phyloP scores from a whole-genome alignment of 2,113 vertebrate genomes.

The Cebus imitator region DNA sequence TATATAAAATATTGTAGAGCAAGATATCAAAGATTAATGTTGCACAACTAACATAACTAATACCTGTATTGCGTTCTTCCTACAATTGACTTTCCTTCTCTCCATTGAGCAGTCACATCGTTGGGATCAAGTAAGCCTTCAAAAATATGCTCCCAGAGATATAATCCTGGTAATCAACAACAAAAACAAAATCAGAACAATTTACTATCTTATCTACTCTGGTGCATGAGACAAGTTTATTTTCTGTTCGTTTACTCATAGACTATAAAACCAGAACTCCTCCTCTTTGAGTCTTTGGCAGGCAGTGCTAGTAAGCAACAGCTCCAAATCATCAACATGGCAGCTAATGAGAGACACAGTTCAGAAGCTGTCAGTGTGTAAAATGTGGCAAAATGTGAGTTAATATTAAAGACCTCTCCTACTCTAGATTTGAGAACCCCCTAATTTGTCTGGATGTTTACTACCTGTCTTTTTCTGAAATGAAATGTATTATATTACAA shows the following conservation, averaged over 20 bases:
- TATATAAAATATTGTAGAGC: not conserved
- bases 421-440: not conserved
- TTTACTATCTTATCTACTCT: not conserved
- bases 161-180: constrained; percentile 89
- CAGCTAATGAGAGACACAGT: not conserved
- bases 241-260: not conserved
- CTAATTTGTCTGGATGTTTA: not conserved
- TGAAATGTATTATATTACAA: not conserved
- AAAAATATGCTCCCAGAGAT: constrained; percentile 98
- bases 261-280: not conserved
- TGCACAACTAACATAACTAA: constrained; percentile 30
- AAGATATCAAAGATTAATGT: not conserved
- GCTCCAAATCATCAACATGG: not conserved
- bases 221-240: not conserved
- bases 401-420: not conserved
- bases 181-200: constrained; percentile 16
- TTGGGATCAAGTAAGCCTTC: constrained; percentile 90
- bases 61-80: constrained; percentile 95
- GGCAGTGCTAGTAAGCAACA: not conserved
- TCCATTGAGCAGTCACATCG: constrained; percentile 93
- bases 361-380: not conserved
- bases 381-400: not conserved
- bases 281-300: not conserved
- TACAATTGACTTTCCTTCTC: constrained; percentile 90
- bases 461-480: not conserved